A percentile compares a stretch with the other conserved stretches of the same genome.
Conservation (phyloP, 1,140 invertebrate species). For the Drosophila repleta region DNA sequence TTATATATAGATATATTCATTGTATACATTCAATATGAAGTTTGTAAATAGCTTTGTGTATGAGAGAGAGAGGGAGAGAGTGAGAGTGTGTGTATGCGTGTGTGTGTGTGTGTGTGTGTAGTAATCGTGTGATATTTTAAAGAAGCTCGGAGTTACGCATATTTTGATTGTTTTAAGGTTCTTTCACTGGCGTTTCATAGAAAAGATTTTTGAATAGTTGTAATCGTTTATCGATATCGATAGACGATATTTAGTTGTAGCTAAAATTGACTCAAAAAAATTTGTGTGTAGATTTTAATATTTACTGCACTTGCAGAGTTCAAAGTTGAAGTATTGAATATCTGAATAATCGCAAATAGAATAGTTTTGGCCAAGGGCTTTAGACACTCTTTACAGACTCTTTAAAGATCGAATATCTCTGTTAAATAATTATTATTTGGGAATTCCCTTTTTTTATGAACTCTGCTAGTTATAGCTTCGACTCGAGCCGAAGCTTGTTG, state of each 20-base stretch:
- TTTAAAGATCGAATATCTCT: too few species aligned
- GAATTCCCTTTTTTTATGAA: too few species aligned
- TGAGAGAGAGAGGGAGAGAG: slow-evolving; percentile 14
- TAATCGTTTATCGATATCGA: slow-evolving; percentile 2
- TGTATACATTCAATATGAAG: slow-evolving; percentile 34
- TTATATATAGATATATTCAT: slow-evolving; percentile 31
- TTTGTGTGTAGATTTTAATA: slow-evolving; percentile 25
- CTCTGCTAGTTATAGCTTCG: slow-evolving; percentile 21
- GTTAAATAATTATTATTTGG: too few species aligned
- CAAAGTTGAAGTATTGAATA: too few species aligned
- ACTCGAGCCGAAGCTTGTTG: slow-evolving; percentile 11
- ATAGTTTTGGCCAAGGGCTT: too few species aligned
- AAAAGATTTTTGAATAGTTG: slow-evolving; percentile 30
- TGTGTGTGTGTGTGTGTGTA: slow-evolving; percentile 9
- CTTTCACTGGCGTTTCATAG: slow-evolving; percentile 22
- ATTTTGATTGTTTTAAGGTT: slow-evolving; percentile 74
- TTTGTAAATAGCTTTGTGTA: slow-evolving; percentile 49
- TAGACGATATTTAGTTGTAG: slow-evolving; percentile 21
- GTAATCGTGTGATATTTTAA: slow-evolving; percentile 39
- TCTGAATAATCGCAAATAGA: too few species aligned
- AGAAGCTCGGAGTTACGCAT: slow-evolving; percentile 75
- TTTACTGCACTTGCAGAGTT: neutral
- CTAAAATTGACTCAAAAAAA: slow-evolving; percentile 72
- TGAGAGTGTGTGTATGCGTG: slow-evolving; percentile 22
- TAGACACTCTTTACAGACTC: too few species aligned